Conservation (phyloP, 2,113 vertebrate species). For the Bagarius yarrelli region DNA sequence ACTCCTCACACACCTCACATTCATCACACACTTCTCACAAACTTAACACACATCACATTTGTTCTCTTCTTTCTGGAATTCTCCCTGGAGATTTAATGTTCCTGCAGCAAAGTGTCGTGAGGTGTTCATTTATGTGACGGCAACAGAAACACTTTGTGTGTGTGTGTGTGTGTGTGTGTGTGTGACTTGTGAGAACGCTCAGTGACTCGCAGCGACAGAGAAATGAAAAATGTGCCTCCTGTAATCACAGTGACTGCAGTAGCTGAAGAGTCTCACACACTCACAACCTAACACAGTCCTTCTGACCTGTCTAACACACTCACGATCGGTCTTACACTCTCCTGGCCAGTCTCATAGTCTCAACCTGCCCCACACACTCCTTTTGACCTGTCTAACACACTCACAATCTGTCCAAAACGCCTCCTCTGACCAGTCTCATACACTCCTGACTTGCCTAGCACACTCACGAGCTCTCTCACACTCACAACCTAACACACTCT, state of each 20-base stretch:
- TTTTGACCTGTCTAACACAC: background rate
- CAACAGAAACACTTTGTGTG: background rate
- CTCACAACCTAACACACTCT: too few relatives aligned
- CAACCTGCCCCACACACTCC: background rate
- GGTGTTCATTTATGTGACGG: background rate
- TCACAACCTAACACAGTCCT: background rate
- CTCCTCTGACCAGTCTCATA: background rate
- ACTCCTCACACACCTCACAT: too few relatives aligned
- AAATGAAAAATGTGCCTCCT: conserved; percentile 1
- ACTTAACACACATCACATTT: too few relatives aligned
- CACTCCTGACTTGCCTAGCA: background rate
- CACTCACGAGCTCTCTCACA: background rate
- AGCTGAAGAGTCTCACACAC: background rate
- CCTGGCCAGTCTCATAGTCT: background rate
- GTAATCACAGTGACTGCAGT: background rate
- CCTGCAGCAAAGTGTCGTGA: background rate
- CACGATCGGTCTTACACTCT: background rate
- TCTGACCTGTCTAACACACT: background rate
- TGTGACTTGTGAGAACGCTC: background rate
- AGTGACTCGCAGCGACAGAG: background rate
- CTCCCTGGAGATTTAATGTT: background rate
- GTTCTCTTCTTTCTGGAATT: background rate
- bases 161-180: background rate
- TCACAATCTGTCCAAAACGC: background rate
- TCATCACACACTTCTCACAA: too few relatives aligned